These are phyloP conservation scores for Triplophysa tibetana DNA, from an alignment of 2,113 vertebrate genomes.

Conservation along the genomic window DNA sequence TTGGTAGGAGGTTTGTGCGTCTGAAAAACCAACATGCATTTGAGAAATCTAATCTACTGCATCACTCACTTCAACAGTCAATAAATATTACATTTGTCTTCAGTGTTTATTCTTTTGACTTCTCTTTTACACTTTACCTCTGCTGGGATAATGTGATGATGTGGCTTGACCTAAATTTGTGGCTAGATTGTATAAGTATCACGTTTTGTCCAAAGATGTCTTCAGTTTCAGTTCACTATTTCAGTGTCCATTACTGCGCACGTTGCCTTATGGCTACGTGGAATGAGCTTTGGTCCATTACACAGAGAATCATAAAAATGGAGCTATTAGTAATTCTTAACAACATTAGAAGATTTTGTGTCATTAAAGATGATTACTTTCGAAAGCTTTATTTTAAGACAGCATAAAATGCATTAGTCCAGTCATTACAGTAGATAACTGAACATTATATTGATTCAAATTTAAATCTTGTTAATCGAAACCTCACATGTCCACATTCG, in stretches of 20 bases:
- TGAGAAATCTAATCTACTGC: no score
- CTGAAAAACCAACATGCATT: no score
- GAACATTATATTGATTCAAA: conserved; percentile 13
- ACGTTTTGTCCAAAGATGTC: not conserved
- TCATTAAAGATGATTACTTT: conserved; percentile 29
- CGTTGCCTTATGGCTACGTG: conserved; percentile 20
- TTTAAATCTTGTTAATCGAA: not conserved
- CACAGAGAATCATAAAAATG: conserved; percentile 32
- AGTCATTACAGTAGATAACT: conserved; percentile 7
- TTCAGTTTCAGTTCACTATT: conserved; percentile 1
- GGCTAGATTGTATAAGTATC: conserved; percentile 1
- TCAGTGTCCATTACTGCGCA: not conserved
- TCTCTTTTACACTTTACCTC: conserved; percentile 17
- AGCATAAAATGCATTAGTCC: conserved; percentile 12
- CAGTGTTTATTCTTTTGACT: not conserved
- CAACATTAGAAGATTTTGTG: conserved; percentile 3
- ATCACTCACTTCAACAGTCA: not conserved
- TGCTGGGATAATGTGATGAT: conserved; percentile 4
- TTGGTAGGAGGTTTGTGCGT: no score
- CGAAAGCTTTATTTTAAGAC: conserved; percentile 23
- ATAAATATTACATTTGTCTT: conserved; percentile 2
- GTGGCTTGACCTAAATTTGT: conserved; percentile 39
- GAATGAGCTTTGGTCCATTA: conserved; percentile 24
- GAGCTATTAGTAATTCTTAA: conserved; percentile 1
- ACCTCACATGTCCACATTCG: no score